Evolutionary conservation across 2,888 invertebrate species (phyloP).

Genomic region (Standfussiana lucernea): DNA sequence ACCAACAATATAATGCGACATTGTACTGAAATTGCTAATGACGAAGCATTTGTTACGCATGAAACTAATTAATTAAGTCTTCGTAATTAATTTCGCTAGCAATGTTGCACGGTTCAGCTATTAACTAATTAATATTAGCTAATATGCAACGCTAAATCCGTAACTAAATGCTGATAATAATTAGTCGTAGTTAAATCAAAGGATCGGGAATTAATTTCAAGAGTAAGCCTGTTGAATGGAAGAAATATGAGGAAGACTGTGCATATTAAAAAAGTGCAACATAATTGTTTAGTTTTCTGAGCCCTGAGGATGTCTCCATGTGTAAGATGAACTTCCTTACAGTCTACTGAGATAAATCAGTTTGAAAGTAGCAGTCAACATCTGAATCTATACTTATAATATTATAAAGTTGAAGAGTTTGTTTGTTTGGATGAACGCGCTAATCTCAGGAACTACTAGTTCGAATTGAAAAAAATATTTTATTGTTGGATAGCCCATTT

Average conservation of each 20-base stretch:
- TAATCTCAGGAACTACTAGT: no score
- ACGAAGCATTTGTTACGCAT: constrained; percentile 23
- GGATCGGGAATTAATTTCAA: not conserved
- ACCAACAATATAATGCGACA: not conserved
- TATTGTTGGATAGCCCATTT: no score
- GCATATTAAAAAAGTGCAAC: not conserved
- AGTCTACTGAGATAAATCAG: not conserved
- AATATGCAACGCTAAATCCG: not conserved
- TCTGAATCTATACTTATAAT: no score
- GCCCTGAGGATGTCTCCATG: not conserved
- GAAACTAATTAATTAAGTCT: constrained; percentile 6
- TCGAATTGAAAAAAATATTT: no score
- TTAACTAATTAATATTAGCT: constrained; percentile 14
- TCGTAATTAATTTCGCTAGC: constrained; percentile 29
- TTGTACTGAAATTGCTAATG: constrained; percentile 16
- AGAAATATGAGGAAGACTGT: not conserved
- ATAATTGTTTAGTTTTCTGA: not conserved
- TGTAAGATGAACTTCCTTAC: no score
- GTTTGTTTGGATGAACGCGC: no score
- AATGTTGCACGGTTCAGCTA: constrained; percentile 5
- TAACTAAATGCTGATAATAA: not conserved
- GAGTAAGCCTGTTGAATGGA: not conserved
- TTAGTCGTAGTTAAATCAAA: not conserved
- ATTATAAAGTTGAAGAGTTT: no score
- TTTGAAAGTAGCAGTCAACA: not conserved